Evolutionary conservation across 2,888 invertebrate species (phyloP).

Genomic region (Xestia c-nigrum): DNA sequence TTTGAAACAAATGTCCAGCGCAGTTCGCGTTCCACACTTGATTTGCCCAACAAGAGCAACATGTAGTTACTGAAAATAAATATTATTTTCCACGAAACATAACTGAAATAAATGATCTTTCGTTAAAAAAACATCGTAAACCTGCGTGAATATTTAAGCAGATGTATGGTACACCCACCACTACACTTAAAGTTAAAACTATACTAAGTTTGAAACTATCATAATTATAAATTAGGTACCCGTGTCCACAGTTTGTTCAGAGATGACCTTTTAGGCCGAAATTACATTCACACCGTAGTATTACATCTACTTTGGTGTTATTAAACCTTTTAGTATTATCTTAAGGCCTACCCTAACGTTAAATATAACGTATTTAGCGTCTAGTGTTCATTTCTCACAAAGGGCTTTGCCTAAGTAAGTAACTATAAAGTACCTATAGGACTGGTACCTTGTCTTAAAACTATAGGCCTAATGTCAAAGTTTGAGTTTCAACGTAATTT

Average conservation of each 20-base stretch:
- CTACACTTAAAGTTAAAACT: too few species aligned
- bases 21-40: too few species aligned
- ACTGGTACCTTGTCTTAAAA: background rate
- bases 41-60: background rate
- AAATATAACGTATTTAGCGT: background rate
- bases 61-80: background rate
- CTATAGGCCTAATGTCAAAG: background rate
- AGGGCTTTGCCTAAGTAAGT: conserved; percentile 8
- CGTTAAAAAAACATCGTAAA: background rate
- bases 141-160: background rate
- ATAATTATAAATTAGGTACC: background rate
- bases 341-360: background rate
- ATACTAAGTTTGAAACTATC: background rate
- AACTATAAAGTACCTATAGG: background rate
- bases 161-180: background rate
- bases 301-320: background rate
- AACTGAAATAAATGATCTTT: background rate
- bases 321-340: background rate
- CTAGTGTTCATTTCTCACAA: conserved; percentile 2
- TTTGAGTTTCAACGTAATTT: background rate
- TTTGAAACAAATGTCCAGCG: too few species aligned
- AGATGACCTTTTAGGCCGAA: background rate
- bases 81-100: background rate
- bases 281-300: too few species aligned
- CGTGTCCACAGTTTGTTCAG: background rate